These are phyloP conservation scores for Telmatochromis sp. DNA, from an alignment of 2,113 vertebrate species.

Conservation along the genomic window DNA sequence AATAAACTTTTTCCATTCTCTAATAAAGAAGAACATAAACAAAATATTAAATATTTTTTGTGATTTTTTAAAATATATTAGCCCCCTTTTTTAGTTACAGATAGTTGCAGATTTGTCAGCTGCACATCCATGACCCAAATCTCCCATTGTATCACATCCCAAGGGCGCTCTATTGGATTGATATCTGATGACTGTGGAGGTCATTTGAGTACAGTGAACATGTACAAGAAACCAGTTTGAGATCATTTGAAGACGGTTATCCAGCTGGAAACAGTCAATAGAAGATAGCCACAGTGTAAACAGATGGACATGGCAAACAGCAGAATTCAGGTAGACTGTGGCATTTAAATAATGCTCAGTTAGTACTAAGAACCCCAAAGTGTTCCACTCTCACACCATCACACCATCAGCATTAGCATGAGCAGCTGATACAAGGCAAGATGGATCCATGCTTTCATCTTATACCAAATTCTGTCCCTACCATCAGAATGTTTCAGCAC, in stretches of 20 bases:
- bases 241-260: neutral
- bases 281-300: neutral
- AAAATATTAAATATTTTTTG: neutral
- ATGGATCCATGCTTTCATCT: neutral
- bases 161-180: neutral
- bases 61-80: neutral
- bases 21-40: neutral
- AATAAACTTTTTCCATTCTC: neutral
- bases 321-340: neutral
- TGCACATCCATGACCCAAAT: neutral
- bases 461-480: neutral
- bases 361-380: neutral
- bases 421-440: neutral
- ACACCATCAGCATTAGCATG: neutral
- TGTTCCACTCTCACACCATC: neutral
- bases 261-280: neutral
- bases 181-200: neutral
- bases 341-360: neutral
- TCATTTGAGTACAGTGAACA: neutral
- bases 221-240: neutral
- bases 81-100: neutral
- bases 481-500: neutral
- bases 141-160: neutral
- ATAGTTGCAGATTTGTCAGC: neutral
- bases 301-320: neutral